Conservation (phyloP, 1,140 invertebrate genomes). For the Polypedilum vanderplanki region DNA sequence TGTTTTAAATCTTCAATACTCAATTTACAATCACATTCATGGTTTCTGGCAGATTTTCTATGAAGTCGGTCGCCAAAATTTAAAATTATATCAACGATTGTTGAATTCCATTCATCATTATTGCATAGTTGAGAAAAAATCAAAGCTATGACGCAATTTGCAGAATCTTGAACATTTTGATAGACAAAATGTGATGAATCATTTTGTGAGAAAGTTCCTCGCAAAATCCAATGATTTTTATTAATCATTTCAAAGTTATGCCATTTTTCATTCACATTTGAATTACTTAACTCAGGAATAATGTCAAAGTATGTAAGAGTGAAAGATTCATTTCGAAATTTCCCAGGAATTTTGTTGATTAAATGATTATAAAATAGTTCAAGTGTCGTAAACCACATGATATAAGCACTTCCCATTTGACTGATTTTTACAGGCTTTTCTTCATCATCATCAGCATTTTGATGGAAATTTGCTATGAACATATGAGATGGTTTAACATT, state of each 20-base stretch:
- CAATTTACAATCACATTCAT: conserved; percentile 31
- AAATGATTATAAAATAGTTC: conserved; percentile 37
- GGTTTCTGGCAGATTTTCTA: conserved; percentile 39
- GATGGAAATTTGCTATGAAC: conserved; percentile 26
- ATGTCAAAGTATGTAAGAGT: conserved; percentile 35
- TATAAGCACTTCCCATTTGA: conserved; percentile 36
- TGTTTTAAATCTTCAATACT: conserved; percentile 36
- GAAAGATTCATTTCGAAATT: conserved; percentile 34
- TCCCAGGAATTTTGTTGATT: conserved; percentile 37
- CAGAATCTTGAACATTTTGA: conserved; percentile 36
- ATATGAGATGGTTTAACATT: background rate
- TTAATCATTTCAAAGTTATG: conserved; percentile 38
- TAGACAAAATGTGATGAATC: conserved; percentile 36
- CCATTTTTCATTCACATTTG: conserved; percentile 36
- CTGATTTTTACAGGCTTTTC: conserved; percentile 28
- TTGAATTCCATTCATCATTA: conserved; percentile 42
- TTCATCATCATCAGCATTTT: conserved; percentile 30
- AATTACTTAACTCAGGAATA: conserved; percentile 33
- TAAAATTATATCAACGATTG: conserved; percentile 45
- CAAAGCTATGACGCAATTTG: conserved; percentile 36
- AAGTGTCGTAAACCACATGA: conserved; percentile 36
- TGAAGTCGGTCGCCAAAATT: conserved; percentile 49
- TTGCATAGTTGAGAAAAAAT: conserved; percentile 36
- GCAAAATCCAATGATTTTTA: conserved; percentile 38
- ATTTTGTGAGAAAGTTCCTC: conserved; percentile 35